Evolutionary conservation across 2,113 vertebrate species (phyloP), one percentile per base, ranked within the genome.

Genomic region (Triplophysa tibetana): DNA sequence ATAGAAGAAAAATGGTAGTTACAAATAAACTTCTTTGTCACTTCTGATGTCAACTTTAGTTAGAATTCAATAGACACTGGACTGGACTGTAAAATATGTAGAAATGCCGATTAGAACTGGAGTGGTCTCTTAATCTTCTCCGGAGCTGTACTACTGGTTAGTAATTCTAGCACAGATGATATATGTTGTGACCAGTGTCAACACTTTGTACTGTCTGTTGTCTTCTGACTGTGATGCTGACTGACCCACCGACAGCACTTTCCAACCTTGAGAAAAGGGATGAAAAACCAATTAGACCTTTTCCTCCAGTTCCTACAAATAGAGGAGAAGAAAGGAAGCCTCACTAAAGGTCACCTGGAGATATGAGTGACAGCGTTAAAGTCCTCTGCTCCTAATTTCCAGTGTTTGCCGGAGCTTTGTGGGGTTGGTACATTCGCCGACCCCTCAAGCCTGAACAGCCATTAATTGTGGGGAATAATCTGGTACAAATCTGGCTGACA

Each of bases 391-490:
- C 96, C 97, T 98, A 97, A 98, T 98, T 98, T 93, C 96, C 97
- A 78, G 95, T 98, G 97, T 99, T 98, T 98, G 96, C 96, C 93
- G 94, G 98, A 98, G 96, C 97, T 97, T 97, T 93, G 86, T 94
- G 94, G 96, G 96, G 97, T 96, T 96, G 97, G 69, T 75, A 74
- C 17, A 52, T 64, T 17, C 94, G 91, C 94, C 38, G n/a, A 95
- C 95, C 95, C 97, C 97, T 97, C 96, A 96, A 95, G 95, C 95
- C 95, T 94, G 95, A 97, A 96, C 95, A 96, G 96, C 96, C 97
- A 98, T 99, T 99, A 98, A 98, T 98, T 98, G 96, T 97, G 96
- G 97, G 97, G 95, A 97, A 97, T 98, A 98, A 98, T 96, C 96
- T 97, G 96, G 76, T 82, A 98, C 96, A 98, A 98, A 98, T 97